A percentile compares a stretch with the other conserved stretches of the same genome.
phyloP scores from a whole-genome alignment of 2,797 vertebrate species.

The Sebastes hubbsi region DNA sequence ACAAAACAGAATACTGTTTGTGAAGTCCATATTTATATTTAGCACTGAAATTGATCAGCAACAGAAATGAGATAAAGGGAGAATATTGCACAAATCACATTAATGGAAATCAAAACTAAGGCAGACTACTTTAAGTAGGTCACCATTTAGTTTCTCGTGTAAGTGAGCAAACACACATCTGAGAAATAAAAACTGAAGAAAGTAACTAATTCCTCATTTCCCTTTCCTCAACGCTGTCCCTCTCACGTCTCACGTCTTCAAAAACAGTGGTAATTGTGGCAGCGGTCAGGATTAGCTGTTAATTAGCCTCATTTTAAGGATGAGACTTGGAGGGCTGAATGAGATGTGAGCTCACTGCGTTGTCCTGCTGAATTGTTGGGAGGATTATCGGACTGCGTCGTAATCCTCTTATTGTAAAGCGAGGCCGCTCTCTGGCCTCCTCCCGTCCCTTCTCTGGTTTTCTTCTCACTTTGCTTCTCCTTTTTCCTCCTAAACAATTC shows the following conservation, averaged over 20 bases:
- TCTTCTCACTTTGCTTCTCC: conserved; percentile 44
- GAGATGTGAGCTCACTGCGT: conserved; percentile 60
- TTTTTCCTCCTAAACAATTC: conserved; percentile 14
- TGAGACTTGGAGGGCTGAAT: conserved; percentile 66
- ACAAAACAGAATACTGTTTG: neutral
- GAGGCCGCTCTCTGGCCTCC: conserved; percentile 58
- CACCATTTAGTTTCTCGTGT: neutral
- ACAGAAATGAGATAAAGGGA: neutral
- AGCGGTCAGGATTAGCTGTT: conserved; percentile 75
- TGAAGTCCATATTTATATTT: neutral
- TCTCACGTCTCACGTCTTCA: conserved; percentile 31
- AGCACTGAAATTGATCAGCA: neutral
- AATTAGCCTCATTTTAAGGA: conserved; percentile 81
- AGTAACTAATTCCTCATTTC: neutral
- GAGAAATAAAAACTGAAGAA: neutral
- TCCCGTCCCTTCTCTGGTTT: conserved; percentile 41
- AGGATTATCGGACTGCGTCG: conserved; percentile 68
- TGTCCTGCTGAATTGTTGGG: conserved; percentile 70
- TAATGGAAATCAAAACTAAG: neutral
- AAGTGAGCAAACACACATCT: neutral
- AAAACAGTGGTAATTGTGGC: conserved; percentile 63
- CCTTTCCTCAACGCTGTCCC: conserved; percentile 7
- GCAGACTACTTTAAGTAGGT: neutral
- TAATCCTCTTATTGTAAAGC: conserved; percentile 82
- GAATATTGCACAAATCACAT: neutral